Percentiles rank a stretch among this genome's conserved stretches.
phyloP scores from a whole-genome alignment of 2,888 invertebrate genomes.

The Leistus spinibarbis region DNA sequence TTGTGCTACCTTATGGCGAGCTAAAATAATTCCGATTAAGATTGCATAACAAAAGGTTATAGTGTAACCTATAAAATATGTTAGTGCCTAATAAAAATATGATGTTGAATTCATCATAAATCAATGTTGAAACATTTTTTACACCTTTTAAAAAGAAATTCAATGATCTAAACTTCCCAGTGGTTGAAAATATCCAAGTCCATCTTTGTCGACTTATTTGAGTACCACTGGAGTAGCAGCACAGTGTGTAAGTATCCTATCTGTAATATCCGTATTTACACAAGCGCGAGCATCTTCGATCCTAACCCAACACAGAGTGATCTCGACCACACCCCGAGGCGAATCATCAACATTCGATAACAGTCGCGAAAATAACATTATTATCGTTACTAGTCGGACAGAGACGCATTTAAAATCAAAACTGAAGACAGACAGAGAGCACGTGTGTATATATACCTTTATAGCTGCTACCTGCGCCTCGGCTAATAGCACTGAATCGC shows the following conservation, averaged over 20 bases:
- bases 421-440: background rate
- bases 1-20: too few relatives aligned
- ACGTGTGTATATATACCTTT: too few relatives aligned
- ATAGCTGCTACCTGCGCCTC: background rate
- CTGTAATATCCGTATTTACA: background rate
- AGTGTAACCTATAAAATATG: too few relatives aligned
- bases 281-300: background rate
- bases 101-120: too few relatives aligned
- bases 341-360: background rate
- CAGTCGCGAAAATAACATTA: background rate
- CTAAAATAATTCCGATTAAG: too few relatives aligned
- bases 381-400: background rate
- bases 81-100: too few relatives aligned
- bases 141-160: too few relatives aligned
- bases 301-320: background rate
- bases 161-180: too few relatives aligned
- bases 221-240: background rate
- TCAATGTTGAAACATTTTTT: too few relatives aligned
- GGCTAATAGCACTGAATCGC: background rate
- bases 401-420: background rate
- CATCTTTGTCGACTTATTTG: too few relatives aligned
- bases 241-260: background rate
- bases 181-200: too few relatives aligned
- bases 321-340: background rate
- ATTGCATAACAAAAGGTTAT: too few relatives aligned